phyloP scores from a whole-genome alignment of 2,888 invertebrate genomes.

The Spisula subtruncata region DNA sequence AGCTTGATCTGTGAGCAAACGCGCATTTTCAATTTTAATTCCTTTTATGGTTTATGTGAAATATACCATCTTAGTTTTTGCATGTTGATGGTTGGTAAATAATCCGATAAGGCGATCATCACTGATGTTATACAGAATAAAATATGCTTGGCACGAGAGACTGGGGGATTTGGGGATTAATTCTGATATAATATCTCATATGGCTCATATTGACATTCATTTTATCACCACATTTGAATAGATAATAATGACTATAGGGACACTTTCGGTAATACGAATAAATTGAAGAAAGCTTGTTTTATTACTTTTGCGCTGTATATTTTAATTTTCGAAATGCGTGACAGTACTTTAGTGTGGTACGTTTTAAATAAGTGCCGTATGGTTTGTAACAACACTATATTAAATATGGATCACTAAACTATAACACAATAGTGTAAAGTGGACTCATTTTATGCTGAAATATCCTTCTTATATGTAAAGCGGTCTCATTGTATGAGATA shows the following conservation, averaged over 20 bases:
- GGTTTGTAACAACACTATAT: no score
- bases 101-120: background rate
- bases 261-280: background rate
- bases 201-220: background rate
- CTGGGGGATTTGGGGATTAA: background rate
- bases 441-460: no score
- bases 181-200: background rate
- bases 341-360: no score
- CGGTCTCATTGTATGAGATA: no score
- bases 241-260: background rate
- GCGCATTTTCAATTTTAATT: constrained; percentile 30
- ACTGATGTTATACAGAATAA: background rate
- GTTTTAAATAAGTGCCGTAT: no score
- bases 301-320: no score
- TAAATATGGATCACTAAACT: no score
- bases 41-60: background rate
- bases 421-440: no score
- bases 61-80: background rate
- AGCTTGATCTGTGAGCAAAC: background rate
- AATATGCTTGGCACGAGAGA: background rate
- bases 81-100: background rate
- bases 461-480: no score
- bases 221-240: background rate
- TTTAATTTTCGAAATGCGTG: no score
- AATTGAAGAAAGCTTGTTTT: background rate